These are phyloP conservation scores for Chrysochloris asiatica DNA, from an alignment of 2,113 vertebrate species.

Conservation along the genomic window DNA sequence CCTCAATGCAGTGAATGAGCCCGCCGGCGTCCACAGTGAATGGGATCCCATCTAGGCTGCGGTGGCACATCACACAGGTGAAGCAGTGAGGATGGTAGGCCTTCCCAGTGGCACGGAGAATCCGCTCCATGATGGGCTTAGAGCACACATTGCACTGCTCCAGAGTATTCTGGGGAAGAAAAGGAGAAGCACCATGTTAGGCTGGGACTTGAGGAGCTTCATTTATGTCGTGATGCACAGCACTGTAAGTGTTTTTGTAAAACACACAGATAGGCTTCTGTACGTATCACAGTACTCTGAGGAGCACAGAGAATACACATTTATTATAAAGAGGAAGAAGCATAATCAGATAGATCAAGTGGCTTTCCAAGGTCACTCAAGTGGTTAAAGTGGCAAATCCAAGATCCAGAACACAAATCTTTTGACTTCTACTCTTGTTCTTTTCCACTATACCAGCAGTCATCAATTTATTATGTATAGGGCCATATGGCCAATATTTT, in stretches of 20 bases:
- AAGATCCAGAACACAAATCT: not conserved
- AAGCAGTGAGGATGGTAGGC: conserved; percentile 99
- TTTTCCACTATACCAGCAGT: not conserved
- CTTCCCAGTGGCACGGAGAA: conserved; percentile 97
- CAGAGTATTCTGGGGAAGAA: conserved; percentile 91
- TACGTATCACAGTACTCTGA: not conserved
- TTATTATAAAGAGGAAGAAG: not conserved
- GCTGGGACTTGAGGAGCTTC: not conserved
- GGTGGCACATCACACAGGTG: conserved; percentile 96
- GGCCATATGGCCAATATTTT: not conserved
- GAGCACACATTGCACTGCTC: conserved; percentile 96
- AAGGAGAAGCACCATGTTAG: conserved; percentile 12
- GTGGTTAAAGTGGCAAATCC: not conserved
- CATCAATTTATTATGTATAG: not conserved
- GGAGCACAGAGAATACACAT: not conserved
- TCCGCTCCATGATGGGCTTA: conserved; percentile 98
- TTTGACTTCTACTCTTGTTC: not conserved
- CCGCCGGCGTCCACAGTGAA: conserved; percentile 97
- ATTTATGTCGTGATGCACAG: not conserved
- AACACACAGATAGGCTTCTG: fast-evolving
- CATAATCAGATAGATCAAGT: not conserved
- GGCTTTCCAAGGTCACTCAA: not conserved
- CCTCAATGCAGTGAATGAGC: conserved; percentile 99
- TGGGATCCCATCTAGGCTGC: conserved; percentile 97
- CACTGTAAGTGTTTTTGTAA: not conserved